Conservation (phyloP, 2,888 invertebrate species). For the Eupithecia dodoneata region DNA sequence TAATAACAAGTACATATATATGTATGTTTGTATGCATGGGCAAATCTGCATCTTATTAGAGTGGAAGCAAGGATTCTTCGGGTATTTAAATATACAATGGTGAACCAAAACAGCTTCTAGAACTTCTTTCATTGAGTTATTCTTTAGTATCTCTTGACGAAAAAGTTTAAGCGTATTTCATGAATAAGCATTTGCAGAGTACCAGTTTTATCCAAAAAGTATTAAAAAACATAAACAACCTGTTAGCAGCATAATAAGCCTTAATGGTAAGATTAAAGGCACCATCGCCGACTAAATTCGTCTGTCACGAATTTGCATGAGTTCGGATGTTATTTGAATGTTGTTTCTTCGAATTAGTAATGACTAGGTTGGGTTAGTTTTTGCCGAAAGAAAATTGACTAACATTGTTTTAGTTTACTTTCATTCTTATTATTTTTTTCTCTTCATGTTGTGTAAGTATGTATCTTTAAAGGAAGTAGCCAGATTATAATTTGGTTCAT, state of each 20-base stretch:
- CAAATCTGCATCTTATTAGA: too few species aligned
- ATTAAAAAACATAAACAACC: constrained; percentile 37
- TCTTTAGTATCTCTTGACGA: not conserved
- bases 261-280: constrained; percentile 55
- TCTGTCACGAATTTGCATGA: constrained; percentile 58
- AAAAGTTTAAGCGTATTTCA: not conserved
- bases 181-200: constrained; percentile 10
- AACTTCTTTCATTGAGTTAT: not conserved
- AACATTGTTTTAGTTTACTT: not conserved
- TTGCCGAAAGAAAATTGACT: constrained; percentile 2
- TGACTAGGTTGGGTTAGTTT: not conserved
- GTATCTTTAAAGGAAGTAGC: not conserved
- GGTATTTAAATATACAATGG: not conserved
- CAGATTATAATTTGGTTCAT: not conserved
- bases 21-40: too few species aligned
- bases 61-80: not conserved
- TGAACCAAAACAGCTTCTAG: not conserved
- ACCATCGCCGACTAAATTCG: constrained; percentile 46
- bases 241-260: constrained; percentile 42
- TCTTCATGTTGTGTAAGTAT: not conserved
- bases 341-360: constrained; percentile 6
- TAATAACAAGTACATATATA: not conserved
- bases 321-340: constrained; percentile 7
- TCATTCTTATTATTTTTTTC: not conserved
- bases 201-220: constrained; percentile 23